These are phyloP conservation scores for Furnarius figulus DNA, from an alignment of 2,113 vertebrate species.

Conservation along the genomic window DNA sequence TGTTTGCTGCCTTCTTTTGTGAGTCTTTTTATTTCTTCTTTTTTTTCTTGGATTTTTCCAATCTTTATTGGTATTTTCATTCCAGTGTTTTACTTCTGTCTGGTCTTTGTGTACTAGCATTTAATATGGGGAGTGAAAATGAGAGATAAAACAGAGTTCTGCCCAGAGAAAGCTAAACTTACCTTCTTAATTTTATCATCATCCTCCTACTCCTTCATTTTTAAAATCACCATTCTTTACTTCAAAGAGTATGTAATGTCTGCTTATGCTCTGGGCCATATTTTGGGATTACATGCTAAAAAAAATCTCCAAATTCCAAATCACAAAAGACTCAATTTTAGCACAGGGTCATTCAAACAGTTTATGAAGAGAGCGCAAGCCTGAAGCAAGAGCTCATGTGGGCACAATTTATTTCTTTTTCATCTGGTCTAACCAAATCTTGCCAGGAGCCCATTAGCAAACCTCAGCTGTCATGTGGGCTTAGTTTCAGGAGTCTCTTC, in stretches of 20 bases:
- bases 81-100: background rate
- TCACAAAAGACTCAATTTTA: background rate
- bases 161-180: background rate
- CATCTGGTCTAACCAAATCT: background rate
- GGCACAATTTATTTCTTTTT: constrained; percentile 6
- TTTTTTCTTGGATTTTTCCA: background rate
- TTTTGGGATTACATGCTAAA: background rate
- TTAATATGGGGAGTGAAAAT: background rate
- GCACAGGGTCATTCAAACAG: background rate
- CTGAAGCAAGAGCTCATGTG: constrained; percentile 6
- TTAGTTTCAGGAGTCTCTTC: background rate
- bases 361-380: background rate
- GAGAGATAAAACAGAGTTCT: background rate
- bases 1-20: background rate
- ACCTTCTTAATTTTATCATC: background rate
- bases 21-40: background rate
- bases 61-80: background rate
- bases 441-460: constrained; percentile 7
- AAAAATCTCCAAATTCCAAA: background rate
- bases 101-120: background rate
- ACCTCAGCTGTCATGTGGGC: background rate
- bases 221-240: background rate
- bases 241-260: background rate
- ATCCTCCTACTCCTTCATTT: background rate
- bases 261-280: background rate